Conservation (phyloP, 2,113 vertebrate genomes). For the Sinocyclocheilus maitianheensis region DNA sequence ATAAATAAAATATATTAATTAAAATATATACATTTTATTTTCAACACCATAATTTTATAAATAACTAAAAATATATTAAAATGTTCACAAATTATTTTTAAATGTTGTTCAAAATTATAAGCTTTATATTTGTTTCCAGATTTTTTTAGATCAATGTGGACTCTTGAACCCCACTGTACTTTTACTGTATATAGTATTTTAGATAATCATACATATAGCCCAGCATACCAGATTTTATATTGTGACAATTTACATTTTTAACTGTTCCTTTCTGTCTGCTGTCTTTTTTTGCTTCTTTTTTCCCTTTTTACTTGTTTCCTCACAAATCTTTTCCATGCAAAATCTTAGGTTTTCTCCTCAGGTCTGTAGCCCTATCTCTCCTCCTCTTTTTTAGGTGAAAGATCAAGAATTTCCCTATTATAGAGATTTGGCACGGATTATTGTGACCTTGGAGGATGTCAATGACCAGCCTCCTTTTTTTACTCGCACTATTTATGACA, state of each 20-base stretch:
- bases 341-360: constrained; percentile 17
- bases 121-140: background rate
- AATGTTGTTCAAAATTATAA: background rate
- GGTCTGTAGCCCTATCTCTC: background rate
- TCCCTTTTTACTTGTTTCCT: constrained; percentile 33
- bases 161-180: background rate
- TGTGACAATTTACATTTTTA: background rate
- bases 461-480: constrained; percentile 96
- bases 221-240: background rate
- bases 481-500: constrained; percentile 86
- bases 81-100: background rate
- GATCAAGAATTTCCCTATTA: constrained; percentile 97
- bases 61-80: background rate
- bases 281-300: background rate
- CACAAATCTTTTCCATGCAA: constrained; percentile 29
- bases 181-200: background rate
- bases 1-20: too few species aligned
- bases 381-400: constrained; percentile 80
- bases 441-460: constrained; percentile 90
- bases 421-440: constrained; percentile 89
- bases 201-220: background rate
- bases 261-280: background rate
- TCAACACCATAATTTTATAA: too few species aligned
- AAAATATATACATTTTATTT: too few species aligned
- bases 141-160: background rate